Conservation (phyloP, 1,140 invertebrate genomes). For the Lutraria rhynchaena region DNA sequence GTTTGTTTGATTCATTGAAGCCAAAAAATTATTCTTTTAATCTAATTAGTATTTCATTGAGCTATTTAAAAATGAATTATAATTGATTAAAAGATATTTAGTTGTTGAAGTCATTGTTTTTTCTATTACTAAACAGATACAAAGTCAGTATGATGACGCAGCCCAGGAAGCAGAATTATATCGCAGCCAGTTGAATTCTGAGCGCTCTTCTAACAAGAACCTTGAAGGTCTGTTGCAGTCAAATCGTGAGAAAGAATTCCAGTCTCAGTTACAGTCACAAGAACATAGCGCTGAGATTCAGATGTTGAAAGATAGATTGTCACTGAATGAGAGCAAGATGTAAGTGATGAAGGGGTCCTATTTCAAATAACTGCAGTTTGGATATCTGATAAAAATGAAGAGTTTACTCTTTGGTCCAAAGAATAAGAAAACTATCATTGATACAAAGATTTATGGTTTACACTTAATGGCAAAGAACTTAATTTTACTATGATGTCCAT, state of each 20-base stretch:
- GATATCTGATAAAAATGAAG: too few relatives aligned
- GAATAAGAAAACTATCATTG: too few relatives aligned
- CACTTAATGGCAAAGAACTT: too few relatives aligned
- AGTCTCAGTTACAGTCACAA: slow-evolving; percentile 77
- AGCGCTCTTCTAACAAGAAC: slow-evolving; percentile 75
- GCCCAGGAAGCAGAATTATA: slow-evolving; percentile 78
- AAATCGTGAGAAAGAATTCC: slow-evolving; percentile 82
- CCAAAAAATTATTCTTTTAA: too few relatives aligned
- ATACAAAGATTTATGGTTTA: too few relatives aligned
- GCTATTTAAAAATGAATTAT: too few relatives aligned
- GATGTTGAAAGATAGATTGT: slow-evolving; percentile 80
- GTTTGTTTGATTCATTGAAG: too few relatives aligned
- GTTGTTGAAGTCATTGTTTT: too few relatives aligned
- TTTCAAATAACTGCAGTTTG: too few relatives aligned
- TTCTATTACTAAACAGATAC: slow-evolving; percentile 66
- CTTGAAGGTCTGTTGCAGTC: slow-evolving; percentile 80
- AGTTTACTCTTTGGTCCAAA: too few relatives aligned
- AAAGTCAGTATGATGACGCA: slow-evolving; percentile 76
- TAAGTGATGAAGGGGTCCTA: slow-evolving; percentile 62
- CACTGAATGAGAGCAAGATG: slow-evolving; percentile 82
- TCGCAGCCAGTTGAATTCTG: slow-evolving; percentile 75
- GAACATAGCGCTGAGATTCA: slow-evolving; percentile 81
- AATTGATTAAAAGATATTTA: not conserved
- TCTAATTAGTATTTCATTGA: too few relatives aligned
- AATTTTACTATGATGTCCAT: too few relatives aligned